These are phyloP conservation scores for Dromas ardeola DNA, from an alignment of 2,113 vertebrate genomes.

Conservation along the genomic window DNA sequence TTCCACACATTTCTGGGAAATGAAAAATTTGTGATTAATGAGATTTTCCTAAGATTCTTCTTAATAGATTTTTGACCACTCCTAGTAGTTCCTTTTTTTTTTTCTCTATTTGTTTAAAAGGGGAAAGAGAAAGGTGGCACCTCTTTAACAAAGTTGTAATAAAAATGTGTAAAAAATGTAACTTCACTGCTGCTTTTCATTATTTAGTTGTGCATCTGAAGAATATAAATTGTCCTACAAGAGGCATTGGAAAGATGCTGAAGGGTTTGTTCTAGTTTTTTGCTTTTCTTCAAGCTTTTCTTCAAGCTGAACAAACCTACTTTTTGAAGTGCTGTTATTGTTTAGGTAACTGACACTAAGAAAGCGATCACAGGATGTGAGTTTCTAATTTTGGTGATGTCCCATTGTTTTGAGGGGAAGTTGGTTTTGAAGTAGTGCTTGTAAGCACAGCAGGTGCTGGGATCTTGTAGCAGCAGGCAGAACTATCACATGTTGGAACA, in stretches of 20 bases:
- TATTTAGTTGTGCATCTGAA: not conserved
- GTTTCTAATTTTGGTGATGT: conserved; percentile 54
- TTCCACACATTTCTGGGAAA: not conserved
- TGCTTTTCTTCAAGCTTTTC: not conserved
- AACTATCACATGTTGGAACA: not conserved
- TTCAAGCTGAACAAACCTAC: not conserved
- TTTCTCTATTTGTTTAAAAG: not conserved
- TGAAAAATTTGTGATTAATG: not conserved
- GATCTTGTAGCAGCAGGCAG: conserved; percentile 3
- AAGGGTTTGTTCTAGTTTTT: not conserved
- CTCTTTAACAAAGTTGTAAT: not conserved
- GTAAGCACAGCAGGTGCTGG: conserved; percentile 41
- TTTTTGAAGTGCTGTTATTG: conserved; percentile 21
- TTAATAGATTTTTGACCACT: not conserved
- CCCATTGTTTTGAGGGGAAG: conserved; percentile 50
- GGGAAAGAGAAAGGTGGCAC: not conserved
- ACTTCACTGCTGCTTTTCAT: not conserved
- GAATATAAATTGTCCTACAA: not conserved
- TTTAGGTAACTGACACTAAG: conserved; percentile 42
- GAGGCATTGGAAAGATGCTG: not conserved
- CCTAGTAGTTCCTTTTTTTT: not conserved
- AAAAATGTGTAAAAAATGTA: not conserved
- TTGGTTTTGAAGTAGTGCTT: conserved; percentile 21
- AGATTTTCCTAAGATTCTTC: not conserved
- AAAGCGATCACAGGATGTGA: conserved; percentile 16